Evolutionary conservation across 2,888 invertebrate species (phyloP), one percentile per base, ranked within the genome.

Genomic region (Amphipoea lucens): DNA sequence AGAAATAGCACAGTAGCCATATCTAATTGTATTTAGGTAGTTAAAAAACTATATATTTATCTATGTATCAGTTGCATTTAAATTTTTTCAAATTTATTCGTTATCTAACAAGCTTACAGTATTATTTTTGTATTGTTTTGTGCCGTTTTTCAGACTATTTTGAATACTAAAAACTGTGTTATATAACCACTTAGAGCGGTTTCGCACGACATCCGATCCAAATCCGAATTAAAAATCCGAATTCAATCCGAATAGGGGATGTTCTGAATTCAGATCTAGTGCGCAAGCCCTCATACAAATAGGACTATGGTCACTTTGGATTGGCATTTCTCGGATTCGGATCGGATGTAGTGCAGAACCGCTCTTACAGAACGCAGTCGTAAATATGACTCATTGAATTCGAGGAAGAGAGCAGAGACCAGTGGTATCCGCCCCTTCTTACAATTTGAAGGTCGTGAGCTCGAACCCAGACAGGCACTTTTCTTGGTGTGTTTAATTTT

Each of bases 141-240:
- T 86, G 75, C 23, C 45, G 87, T 87, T 86, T 88, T 87, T 63
- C 87, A 86, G 87, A 79, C 17, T 69, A 14, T 70, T 70, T 70
- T 86, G 1, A 42, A 60, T 78, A 77, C 77, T 76, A 79, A 86
- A 57, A 69, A 65, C 51, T 76, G 45, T 78, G 65, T 77, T 77
- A 14, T 76, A 75, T 83, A 84, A 82, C 68, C 74, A 68, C 40
- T 68, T 45, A 45, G 11, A 45, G 11, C 45, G 45, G 45, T 45
- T 45, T 45, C 1, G 9, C 45, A 45, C 11, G 11, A 45, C 45
- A 45, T 45, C 45, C 11, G 45, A 45, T 45, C 45, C 45, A 11
- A 9, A 45, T 45, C 42, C 9, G 9, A 11, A 45, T 45, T 45
- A 45, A 45, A 45, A 11, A 45, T 45, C 45, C 45, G 45, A 9